Evolutionary conservation across 2,113 vertebrate genomes (phyloP).

Genomic region (Rhea americana): DNA sequence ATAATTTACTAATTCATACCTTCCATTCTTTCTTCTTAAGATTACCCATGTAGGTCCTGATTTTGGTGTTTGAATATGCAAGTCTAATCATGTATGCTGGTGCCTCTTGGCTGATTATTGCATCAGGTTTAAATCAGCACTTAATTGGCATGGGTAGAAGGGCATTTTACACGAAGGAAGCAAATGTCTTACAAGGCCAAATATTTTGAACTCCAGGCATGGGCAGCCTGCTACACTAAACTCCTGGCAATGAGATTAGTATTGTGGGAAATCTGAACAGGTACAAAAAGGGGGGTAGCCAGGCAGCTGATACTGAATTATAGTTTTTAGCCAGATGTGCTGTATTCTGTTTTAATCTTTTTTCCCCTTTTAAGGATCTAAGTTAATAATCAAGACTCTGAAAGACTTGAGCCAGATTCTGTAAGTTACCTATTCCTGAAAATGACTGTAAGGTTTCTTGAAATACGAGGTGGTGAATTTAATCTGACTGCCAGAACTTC

Average conservation of each 20-base stretch:
- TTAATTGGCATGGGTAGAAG: neutral
- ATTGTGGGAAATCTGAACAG: neutral
- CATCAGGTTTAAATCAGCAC: neutral
- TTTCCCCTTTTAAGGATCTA: neutral
- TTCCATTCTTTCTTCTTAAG: neutral
- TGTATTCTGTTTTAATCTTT: neutral
- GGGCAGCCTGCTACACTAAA: neutral
- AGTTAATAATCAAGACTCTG: neutral
- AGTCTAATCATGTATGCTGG: rapidly evolving
- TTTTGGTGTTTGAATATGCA: neutral
- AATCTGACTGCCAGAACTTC: neutral
- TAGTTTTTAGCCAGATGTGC: neutral
- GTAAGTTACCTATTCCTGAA: neutral
- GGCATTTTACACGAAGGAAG: neutral
- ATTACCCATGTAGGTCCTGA: neutral
- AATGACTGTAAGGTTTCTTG: neutral
- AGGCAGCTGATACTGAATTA: neutral
- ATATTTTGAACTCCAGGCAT: neutral
- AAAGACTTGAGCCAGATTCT: neutral
- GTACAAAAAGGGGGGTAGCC: neutral
- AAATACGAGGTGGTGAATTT: neutral
- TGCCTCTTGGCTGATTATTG: neutral
- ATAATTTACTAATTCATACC: neutral
- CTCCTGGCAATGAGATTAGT: neutral
- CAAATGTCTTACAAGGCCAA: neutral